phyloP scores from a whole-genome alignment of 1,140 invertebrate species.

The Drosophila melanica region DNA sequence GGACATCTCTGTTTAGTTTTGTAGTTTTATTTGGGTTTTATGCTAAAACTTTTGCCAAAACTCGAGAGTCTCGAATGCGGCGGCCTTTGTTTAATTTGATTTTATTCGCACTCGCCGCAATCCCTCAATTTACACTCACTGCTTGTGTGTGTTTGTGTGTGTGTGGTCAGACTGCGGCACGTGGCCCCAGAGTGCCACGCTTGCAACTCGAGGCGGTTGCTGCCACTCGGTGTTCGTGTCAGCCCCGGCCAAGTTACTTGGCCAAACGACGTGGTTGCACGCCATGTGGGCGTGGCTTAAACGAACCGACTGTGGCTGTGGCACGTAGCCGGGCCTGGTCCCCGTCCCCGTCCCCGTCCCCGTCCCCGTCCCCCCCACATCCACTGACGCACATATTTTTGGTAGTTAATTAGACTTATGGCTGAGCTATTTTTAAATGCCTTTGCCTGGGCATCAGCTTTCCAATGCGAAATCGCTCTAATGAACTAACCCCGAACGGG shows the following conservation, averaged over 20 bases:
- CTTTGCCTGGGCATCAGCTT: slow-evolving; percentile 18
- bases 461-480: slow-evolving; percentile 25
- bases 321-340: slow-evolving; percentile 4
- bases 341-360: not conserved
- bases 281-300: slow-evolving; percentile 27
- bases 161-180: slow-evolving; percentile 47
- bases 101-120: slow-evolving; percentile 43
- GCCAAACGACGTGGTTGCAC: slow-evolving; percentile 47
- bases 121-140: slow-evolving; percentile 45
- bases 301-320: not conserved
- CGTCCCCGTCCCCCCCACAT: not conserved
- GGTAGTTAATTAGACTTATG: slow-evolving; percentile 54
- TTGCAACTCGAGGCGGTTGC: not conserved
- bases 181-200: slow-evolving; percentile 20
- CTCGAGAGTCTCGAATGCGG: slow-evolving; percentile 19
- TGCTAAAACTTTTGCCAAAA: slow-evolving; percentile 27
- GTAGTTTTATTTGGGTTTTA: slow-evolving; percentile 23
- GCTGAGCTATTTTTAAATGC: slow-evolving; percentile 50
- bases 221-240: slow-evolving; percentile 1
- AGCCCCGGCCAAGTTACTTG: not conserved
- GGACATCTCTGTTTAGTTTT: slow-evolving; percentile 29
- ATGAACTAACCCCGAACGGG: slow-evolving; percentile 32
- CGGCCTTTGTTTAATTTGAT: slow-evolving; percentile 48
- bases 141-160: slow-evolving; percentile 11
- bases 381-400: slow-evolving; percentile 5